These are phyloP conservation scores for Mustela lutreola DNA, from an alignment of 2,113 vertebrate genomes.

Conservation along the genomic window DNA sequence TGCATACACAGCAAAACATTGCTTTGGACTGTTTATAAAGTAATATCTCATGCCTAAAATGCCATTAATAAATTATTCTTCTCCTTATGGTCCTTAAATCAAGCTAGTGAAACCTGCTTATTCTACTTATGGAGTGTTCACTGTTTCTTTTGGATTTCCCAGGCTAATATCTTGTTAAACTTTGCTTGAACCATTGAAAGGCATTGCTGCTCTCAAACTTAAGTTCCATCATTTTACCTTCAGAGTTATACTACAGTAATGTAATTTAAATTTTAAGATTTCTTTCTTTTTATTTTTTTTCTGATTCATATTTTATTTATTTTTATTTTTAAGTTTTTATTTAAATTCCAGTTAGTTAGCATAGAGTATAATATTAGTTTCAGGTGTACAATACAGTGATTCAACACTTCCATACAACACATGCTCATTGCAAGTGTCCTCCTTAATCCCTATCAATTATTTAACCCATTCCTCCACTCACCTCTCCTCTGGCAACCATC, in stretches of 20 bases:
- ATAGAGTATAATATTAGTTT: neutral
- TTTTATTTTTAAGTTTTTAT: neutral
- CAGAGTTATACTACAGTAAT: neutral
- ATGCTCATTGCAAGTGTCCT: neutral
- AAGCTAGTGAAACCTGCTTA: neutral
- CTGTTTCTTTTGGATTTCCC: neutral
- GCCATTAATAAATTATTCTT: conserved; percentile 15
- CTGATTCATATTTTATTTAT: neutral
- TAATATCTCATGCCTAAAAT: neutral
- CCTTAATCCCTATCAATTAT: too few relatives aligned
- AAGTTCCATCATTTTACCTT: neutral
- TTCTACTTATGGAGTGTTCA: neutral
- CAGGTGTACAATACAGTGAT: neutral
- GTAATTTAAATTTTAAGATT: neutral
- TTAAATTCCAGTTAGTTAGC: neutral
- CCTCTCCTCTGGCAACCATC: too few relatives aligned
- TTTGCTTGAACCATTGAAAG: neutral
- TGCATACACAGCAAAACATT: neutral
- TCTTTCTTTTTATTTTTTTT: neutral
- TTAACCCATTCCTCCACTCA: too few relatives aligned
- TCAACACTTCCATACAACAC: neutral
- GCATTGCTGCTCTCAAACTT: neutral
- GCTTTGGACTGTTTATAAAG: neutral
- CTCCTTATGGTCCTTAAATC: neutral
- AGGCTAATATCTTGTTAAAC: neutral